These are phyloP conservation scores for Ferrisia virgata DNA, from an alignment of 2,888 invertebrate species.

Conservation along the genomic window DNA sequence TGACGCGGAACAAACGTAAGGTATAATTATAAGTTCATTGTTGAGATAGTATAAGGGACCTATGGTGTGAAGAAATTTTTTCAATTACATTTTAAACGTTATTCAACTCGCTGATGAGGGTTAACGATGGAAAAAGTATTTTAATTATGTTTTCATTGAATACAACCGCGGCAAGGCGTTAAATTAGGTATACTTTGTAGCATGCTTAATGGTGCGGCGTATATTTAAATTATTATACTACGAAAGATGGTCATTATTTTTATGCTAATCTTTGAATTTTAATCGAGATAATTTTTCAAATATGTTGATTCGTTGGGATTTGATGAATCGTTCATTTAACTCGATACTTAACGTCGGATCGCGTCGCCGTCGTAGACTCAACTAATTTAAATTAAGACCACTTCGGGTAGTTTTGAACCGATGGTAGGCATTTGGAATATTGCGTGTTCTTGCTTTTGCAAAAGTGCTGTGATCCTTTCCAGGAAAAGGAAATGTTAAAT, in stretches of 20 bases:
- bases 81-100: background rate
- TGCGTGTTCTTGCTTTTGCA: background rate
- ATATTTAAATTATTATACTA: background rate
- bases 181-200: background rate
- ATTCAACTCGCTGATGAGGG: background rate
- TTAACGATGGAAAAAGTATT: background rate
- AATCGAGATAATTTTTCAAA: background rate
- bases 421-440: background rate
- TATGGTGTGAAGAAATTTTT: background rate
- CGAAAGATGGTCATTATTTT: background rate
- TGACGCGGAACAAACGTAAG: background rate
- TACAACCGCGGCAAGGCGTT: background rate
- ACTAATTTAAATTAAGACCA: background rate
- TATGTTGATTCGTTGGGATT: background rate
- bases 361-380: background rate
- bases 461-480: background rate
- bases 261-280: background rate
- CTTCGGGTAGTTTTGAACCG: background rate
- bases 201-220: background rate
- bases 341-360: background rate
- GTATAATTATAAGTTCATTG: background rate
- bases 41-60: background rate
- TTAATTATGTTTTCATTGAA: background rate
- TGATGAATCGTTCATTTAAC: background rate
- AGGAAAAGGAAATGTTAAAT: constrained; percentile 9